Base-by-base conservation (phyloP, 2,888 invertebrate genomes). In the Sphecodes monilicornis region DNA sequence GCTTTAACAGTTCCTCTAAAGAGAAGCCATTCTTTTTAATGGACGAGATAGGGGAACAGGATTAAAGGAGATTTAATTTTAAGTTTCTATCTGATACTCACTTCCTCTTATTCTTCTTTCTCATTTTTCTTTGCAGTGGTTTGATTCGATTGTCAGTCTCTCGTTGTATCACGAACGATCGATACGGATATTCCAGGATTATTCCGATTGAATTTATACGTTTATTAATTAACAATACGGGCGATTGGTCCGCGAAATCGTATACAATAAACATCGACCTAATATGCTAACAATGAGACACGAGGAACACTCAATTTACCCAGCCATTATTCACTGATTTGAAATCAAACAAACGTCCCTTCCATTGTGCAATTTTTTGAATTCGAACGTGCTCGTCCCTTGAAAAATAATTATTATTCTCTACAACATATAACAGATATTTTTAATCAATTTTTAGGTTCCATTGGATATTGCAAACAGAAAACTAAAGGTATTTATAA, bases 31-130 rank as follows among this genome's bases (percentile, higher is more conserved):
- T 41, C 4, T 32, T n/a, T 71, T 60, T 36, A 22, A 54, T 18
- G 43, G 57, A 46, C 46, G 46, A 80, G 66, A 80, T 80, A 29
- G 69, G 68, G 57, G 46, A 73, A 73, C 29, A 29, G 50, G 39
- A 74, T 79, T 70, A 74, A 79, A 74, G 41, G 66, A 46, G 68
- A 73, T 78, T 79, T 32, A 57, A 74, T 74, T 64, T 26, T 66
- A 70, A 70, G 4, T 60, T 60, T 60, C 26, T 29, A 13, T 13
- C 4, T 29, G 29, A 26, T 29, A 29, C 13, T 10, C 22, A 6
- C 32, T 10, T 16, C 0, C 29, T 13, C 60, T 22, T 22, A 13
- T 64, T 29, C 2, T 2, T 18, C 18, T 29, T 4, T 4, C 2
- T 26, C 16, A 11, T 16, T 16, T 16, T 22, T 32, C 18, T 6